Base-by-base conservation (phyloP, 2,113 vertebrate genomes). In the Reinhardtius hippoglossoides region DNA sequence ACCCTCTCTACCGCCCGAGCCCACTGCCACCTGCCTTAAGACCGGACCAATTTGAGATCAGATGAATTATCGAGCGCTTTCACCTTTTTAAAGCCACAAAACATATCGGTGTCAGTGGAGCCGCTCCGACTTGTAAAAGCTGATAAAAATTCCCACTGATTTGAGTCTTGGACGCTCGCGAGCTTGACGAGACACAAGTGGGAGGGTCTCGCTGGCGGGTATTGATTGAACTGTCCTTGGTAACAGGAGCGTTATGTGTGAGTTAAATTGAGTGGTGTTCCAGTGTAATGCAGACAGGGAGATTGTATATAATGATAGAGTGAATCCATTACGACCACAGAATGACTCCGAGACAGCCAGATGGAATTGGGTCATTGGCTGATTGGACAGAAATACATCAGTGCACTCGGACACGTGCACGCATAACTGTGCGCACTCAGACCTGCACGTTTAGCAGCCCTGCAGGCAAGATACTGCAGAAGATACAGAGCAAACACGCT, bases 291-390 rank as follows among this genome's bases (percentile, higher is more conserved):
- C 81, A 65, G 86, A 83, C 83, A 18, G 65, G 58, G 71, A 91
- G 89, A 89, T 83, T 77, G 67, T 37, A 87, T 87, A 85, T 77
- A 77, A 90, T 85, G 85, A 90, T 89, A 73, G 61, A 87, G 69
- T 24, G 88, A 90, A 82, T 77, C 80, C 84, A 88, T 93, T 90
- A 91, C 65, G 63, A 74, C 71, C 73, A 65, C 66, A 69, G 75
- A 90, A 82, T 72, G 77, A 83, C 75, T 85, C 61, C 13, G 50
- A 83, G 83, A 92, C 72, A 70, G 71, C 75, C 77, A 64, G 69
- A 82, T 77, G 85, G 84, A 92, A 91, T 52, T 92, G 85, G 94
- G 91, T 93, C 91, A 90, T 18, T n/a, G 74, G 85, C 81, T 92
- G 92, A 92, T 93, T 87, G 90, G 87, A 81, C 80, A 87, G 85